Percentiles rank a stretch among this genome's conserved stretches.
phyloP scores from a whole-genome alignment of 2,113 vertebrate species.

The Coreoperca whiteheadi region DNA sequence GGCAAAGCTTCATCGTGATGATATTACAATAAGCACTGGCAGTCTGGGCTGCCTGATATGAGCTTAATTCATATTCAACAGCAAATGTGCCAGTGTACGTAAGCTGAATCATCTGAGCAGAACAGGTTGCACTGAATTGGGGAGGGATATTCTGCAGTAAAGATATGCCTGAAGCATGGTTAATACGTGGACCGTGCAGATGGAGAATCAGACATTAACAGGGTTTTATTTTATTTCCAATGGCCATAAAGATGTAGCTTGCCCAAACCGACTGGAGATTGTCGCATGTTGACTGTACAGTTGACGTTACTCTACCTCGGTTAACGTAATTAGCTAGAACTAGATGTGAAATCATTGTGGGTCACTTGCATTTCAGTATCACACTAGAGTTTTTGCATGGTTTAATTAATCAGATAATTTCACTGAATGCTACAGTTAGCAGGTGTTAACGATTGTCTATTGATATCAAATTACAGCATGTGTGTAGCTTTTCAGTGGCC shows the following conservation, averaged over 20 bases:
- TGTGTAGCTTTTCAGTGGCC: background rate
- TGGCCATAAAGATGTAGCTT: constrained; percentile 28
- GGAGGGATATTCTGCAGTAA: constrained; percentile 42
- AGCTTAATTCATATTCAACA: constrained; percentile 55
- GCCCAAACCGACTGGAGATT: constrained; percentile 52
- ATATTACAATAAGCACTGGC: constrained; percentile 1
- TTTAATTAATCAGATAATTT: constrained; percentile 5
- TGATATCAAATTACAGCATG: background rate
- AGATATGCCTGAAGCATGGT: constrained; percentile 41
- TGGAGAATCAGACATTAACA: constrained; percentile 47
- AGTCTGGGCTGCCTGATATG: constrained; percentile 26
- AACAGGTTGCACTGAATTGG: constrained; percentile 54
- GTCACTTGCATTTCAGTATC: background rate
- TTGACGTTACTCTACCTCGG: background rate
- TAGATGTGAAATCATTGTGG: background rate
- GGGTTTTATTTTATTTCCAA: constrained; percentile 57
- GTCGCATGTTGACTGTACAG: background rate
- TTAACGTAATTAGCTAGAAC: constrained; percentile 7
- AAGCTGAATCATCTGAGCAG: constrained; percentile 51
- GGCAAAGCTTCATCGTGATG: constrained; percentile 14
- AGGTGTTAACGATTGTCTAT: background rate
- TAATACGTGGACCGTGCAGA: constrained; percentile 50
- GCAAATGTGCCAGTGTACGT: constrained; percentile 41
- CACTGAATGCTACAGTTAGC: background rate
- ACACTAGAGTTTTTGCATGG: background rate